Evolutionary conservation across 2,797 vertebrate genomes (phyloP).

Genomic region (Pelobates cultripes): DNA sequence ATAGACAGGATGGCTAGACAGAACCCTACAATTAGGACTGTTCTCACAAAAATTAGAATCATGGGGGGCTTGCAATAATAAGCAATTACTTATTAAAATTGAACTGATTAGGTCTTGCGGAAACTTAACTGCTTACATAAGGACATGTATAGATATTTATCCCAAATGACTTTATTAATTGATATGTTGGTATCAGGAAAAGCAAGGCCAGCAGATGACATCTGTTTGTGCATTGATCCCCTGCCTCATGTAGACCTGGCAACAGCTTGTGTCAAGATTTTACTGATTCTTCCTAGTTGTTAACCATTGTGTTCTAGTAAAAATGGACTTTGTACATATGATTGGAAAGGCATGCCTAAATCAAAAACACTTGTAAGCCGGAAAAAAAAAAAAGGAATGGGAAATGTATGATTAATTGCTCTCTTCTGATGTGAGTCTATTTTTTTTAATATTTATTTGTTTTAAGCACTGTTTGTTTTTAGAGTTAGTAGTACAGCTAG

Average conservation of each 20-base stretch:
- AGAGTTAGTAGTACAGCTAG: slow-evolving; percentile 61
- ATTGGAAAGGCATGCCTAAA: slow-evolving; percentile 58
- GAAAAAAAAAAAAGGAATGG: slow-evolving; percentile 22
- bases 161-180: no score
- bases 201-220: not conserved
- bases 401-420: slow-evolving; percentile 58
- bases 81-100: no score
- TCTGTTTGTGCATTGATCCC: not conserved
- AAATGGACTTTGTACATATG: slow-evolving; percentile 37
- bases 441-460: no score
- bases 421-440: slow-evolving; percentile 57
- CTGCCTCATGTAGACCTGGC: slow-evolving; percentile 1
- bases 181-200: no score
- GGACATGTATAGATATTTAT: no score
- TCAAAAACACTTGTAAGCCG: slow-evolving; percentile 59
- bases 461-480: slow-evolving; percentile 62
- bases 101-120: no score
- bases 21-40: no score
- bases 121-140: no score
- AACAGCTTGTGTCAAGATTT: slow-evolving; percentile 22
- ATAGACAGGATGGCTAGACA: no score
- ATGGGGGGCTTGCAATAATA: no score
- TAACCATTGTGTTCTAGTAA: slow-evolving; percentile 15
- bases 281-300: slow-evolving; percentile 23
- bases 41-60: no score